Evolutionary conservation across 92 coral and sea anemone species (phyloP).

Genomic region (Phenganax marumi): DNA sequence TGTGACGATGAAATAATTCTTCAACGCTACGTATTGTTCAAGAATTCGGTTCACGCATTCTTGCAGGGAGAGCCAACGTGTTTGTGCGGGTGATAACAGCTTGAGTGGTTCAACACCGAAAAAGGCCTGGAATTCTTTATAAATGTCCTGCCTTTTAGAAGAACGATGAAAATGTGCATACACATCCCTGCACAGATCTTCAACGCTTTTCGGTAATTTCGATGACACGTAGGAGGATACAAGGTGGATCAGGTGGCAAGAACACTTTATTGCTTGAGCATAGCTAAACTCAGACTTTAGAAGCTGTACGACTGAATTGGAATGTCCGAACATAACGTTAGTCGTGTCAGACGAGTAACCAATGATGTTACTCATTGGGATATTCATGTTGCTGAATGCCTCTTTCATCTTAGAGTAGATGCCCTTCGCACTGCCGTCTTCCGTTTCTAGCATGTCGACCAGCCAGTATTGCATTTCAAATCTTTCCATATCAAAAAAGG

Average conservation of each 20-base stretch:
- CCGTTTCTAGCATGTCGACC: conserved; percentile 31
- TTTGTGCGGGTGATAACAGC: conserved; percentile 55
- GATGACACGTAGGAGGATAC: no score
- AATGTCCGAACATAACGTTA: conserved; percentile 35
- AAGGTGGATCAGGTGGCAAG: not conserved
- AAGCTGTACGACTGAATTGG: conserved; percentile 6
- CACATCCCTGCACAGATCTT: conserved; percentile 55
- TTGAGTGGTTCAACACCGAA: conserved; percentile 56
- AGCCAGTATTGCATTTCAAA: conserved; percentile 32
- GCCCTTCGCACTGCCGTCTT: conserved; percentile 36
- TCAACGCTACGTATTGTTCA: conserved; percentile 58
- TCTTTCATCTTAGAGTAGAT: conserved; percentile 37
- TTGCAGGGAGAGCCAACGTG: conserved; percentile 61
- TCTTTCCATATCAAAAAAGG: conserved; percentile 10
- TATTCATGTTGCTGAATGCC: conserved; percentile 11
- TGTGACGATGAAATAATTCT: conserved; percentile 44
- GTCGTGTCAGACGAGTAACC: conserved; percentile 22
- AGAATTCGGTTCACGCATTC: conserved; percentile 47
- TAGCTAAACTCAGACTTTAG: not conserved
- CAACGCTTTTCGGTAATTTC: not conserved
- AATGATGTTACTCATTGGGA: conserved; percentile 11
- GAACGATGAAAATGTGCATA: conserved; percentile 56
- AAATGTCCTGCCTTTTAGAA: conserved; percentile 56
- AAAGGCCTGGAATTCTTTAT: conserved; percentile 52
- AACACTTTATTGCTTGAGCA: conserved; percentile 6